Evolutionary conservation across 2,797 vertebrate genomes (phyloP), one percentile per base, ranked within the genome.

Genomic region (Gymnopithys bicolor): DNA sequence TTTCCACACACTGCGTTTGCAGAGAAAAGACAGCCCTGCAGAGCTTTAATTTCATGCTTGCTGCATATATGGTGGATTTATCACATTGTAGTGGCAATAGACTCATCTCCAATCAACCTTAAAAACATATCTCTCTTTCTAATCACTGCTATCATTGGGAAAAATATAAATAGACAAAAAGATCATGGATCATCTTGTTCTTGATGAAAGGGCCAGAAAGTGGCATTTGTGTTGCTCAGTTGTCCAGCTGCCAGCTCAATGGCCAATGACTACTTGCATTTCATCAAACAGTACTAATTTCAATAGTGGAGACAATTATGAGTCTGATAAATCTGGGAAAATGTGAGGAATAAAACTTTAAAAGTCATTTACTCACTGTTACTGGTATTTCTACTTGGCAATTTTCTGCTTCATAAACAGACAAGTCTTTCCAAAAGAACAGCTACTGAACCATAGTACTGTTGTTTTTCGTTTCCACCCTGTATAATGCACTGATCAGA

Each of bases 351-450:
- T 76, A 80, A 84, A 77, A 84, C 22, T 73, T 82, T 68, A 28
- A 73, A 82, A 94, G 24, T 45, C 17, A 69, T 68, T 39, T 78
- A 41, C 48, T 68, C 6, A 1, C 24, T 70, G 17, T 56, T 67
- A 33, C 37, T 25, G 14, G 6, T 63, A 62, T 63, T 82, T 66
- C 48, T 85, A 39, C 59, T 82, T 86, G 51, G 55, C 30, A 84
- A 56, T 94, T 95, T 96, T 90, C 81, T 5, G 70, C 81, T 79
- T 85, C 68, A 56, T 85, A 91, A 93, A 59, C 43, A 93, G 53
- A 60, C 21, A 48, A 48, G 39, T 82, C 27, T 82, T 90, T 94
- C 52, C 22, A 74, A 76, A 84, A 66, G 27, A 88, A 90, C 10
- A 66, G 19, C 23, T 87, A 43, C 25, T 74, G 41, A 94, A 70